Evolutionary conservation across 2,888 invertebrate genomes (phyloP), one percentile per base, ranked within the genome.

Genomic region (Galerucella pusilla): DNA sequence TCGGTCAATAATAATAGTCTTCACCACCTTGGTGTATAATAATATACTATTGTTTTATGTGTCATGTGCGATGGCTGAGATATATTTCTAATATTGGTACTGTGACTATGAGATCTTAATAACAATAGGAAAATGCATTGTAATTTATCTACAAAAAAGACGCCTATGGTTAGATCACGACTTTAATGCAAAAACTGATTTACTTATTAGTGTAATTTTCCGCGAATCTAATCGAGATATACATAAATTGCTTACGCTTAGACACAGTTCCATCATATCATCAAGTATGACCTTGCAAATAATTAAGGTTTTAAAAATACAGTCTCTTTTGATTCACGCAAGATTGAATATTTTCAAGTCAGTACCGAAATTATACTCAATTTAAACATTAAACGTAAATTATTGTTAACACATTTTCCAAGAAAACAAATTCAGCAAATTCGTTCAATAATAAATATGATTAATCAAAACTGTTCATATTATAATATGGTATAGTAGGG

Each of bases 241-340:
- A 63, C 35, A 63, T 63, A 63, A 63, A 63, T 63, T 63, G 63
- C 63, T 63, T 63, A 63, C 42, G 63, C 63, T 63, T 63, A 63
- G 42, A 63, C 63, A 63, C 9, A 63, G 9, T 63, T 42, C 42
- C 35, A 63, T n/a, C n/a, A 42, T 42, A 63, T 63, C 63, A 63
- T 63, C 63, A 35, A 63, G n/a, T 63, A 42, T 35, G 63, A 63
- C 63, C 63, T 63, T 63, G 63, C n/a, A 63, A 6, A 57, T 57
- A 57, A 57, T 16, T 57, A 16, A 57, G 20, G 20, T 16, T 57
- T 57, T 20, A 20, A 57, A 57, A 57, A 10, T 57, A 57, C 57
- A 20, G 57, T 57, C 57, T 57, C 57, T 57, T 49, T 14, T 57
- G 57, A 57, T 57, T 57, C 57, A 20, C 57, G 57, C 57, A 57